Evolutionary conservation across 2,888 invertebrate species (phyloP), one percentile per base, ranked within the genome.

Genomic region (Phortica okadai): DNA sequence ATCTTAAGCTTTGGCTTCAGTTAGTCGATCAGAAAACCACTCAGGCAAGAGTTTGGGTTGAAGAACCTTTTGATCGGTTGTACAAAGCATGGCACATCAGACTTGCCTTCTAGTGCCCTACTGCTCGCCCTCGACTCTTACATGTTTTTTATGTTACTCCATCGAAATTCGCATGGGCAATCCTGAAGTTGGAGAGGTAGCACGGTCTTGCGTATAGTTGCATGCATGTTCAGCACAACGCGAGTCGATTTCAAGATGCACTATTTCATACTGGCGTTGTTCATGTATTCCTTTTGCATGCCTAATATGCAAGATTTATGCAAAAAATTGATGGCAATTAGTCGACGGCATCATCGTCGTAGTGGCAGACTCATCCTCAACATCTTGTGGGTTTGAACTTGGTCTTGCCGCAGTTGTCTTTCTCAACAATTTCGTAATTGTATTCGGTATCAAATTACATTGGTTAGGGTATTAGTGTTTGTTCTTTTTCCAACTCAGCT

Each of bases 21-120:
- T 70, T 45, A 54, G 54, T 70, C 70, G 54, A 33, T 70, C 70
- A 70, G 54, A 11, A 54, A 70, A 25, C 50, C 25, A 50, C 45
- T 44, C 67, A 21, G 70, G 70, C 70, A 70, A 70, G 54, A 54
- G 70, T 54, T 62, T 70, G 84, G 81, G 88, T 84, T 88, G 86
- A 86, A 88, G 85, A 88, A 88, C 88, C 86, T 88, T 88, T 87
- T 88, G 88, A 88, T 86, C 88, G 88, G 88, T 82, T 84, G 80
- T 78, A 85, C 78, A 86, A 84, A 42, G 66, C 42, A 66, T n/a
- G 10, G n/a, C 41, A 66, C 59, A 16, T 7, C 59, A 59, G 16
- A 16, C 16, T 7, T n/a, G 66, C 14, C n/a, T 66, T 10, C 42
- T 42, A n/a, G 25, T 56, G n/a, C 42, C n/a, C 58, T 3, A 4